Base-by-base conservation (phyloP, 2,888 invertebrate genomes). In the Arenicola marina region DNA sequence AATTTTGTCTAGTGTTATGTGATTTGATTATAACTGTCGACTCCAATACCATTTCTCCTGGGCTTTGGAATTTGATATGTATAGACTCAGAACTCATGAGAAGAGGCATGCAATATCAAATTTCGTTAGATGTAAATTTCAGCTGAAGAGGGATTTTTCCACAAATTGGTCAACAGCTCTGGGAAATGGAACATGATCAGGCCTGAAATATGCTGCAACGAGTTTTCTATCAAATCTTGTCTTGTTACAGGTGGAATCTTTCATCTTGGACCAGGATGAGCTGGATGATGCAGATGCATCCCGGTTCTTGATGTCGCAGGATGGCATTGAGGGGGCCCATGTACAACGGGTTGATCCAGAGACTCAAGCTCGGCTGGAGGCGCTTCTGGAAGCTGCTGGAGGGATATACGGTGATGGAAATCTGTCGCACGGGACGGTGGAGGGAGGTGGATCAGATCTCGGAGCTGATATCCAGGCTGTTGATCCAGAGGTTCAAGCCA, bases 301-400 rank as follows among this genome's bases (percentile, higher is more conserved):
- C 51, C 89, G 89, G 79, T 89, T 89, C 82, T 84, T 89, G 69
- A 82, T 90, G 72, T 86, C 87, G 67, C 85, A 87, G 29, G 87
- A 82, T 61, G 75, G 71, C 61, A 73, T 76, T 45, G 78, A 77
- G 61, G 76, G 73, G 45, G 71, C 72, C 34, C 78, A 79, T 64
- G 69, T 80, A 54, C 73, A 73, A 73, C 76, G 77, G 24, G 81
- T 86, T 18, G 85, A 85, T 74, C 91, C 92, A 51, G 92, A 93
- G 84, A 93, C 93, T 76, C 93, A 93, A 84, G 92, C 92, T 57
- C 87, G 94, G 75, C 88, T 97, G 66, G 94, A 95, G 86, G 94
- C 95, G 71, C 87, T 97, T 73, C 88, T 96, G 71, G 94, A 96
- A 87, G 95, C 94, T 79, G 95, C 95, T 81, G 92, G 89, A 89